These are phyloP conservation scores for Dichetophora obliterata DNA, from an alignment of 2,888 invertebrate species.

Conservation along the genomic window DNA sequence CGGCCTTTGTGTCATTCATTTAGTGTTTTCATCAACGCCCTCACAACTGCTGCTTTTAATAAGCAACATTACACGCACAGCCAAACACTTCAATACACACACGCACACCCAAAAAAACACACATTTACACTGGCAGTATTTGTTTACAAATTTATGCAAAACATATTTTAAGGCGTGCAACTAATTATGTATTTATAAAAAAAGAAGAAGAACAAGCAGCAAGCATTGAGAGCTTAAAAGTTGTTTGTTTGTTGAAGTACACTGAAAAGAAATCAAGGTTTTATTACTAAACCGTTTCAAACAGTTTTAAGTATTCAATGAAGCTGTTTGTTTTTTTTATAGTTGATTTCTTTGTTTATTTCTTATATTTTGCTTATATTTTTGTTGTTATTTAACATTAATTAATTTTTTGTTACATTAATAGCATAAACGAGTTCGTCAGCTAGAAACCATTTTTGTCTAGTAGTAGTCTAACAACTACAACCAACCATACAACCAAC, in stretches of 20 bases:
- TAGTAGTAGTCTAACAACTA: neutral
- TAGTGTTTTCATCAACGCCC: neutral
- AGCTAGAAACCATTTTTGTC: neutral
- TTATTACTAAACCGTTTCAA: no score
- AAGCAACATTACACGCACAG: neutral
- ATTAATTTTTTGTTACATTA: neutral
- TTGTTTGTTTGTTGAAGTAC: no score
- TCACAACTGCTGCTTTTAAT: neutral
- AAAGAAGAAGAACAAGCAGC: neutral
- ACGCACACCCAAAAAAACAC: neutral
- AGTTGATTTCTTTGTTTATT: no score
- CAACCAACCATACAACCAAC: neutral
- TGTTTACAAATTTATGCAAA: neutral
- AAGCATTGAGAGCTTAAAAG: no score
- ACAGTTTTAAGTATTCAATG: no score
- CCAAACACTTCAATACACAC: neutral
- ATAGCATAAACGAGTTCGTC: neutral
- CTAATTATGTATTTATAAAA: neutral
- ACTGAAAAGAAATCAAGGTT: no score
- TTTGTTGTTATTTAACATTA: no score
- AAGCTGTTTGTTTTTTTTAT: no score
- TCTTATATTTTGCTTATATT: no score
- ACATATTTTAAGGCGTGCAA: constrained; percentile 21
- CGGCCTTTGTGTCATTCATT: neutral
- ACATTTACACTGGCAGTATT: neutral